Evolutionary conservation across 2,888 invertebrate species (phyloP).

Genomic region (Escarpia spicata): DNA sequence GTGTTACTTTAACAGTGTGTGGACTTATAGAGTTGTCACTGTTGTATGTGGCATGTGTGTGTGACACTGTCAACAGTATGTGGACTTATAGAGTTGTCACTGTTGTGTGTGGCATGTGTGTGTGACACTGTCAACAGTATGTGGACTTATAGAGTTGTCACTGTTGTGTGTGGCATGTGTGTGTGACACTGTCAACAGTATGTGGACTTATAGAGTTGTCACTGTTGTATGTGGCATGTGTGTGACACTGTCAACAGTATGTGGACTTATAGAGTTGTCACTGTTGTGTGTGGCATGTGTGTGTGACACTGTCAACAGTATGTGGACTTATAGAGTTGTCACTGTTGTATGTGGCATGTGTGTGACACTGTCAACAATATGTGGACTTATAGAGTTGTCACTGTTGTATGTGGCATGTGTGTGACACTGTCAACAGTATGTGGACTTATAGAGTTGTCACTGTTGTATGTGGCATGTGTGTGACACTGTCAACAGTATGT

Average conservation of each 20-base stretch:
- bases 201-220: background rate
- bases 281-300: background rate
- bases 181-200: background rate
- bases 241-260: background rate
- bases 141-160: background rate
- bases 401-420: background rate
- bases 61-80: no score
- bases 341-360: background rate
- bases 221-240: background rate
- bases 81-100: no score
- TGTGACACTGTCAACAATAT: background rate
- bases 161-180: background rate
- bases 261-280: no score
- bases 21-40: no score
- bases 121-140: background rate
- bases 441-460: background rate
- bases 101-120: conserved; percentile 3
- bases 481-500: background rate
- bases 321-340: no score
- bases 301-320: background rate
- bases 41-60: no score
- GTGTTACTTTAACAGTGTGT: background rate
- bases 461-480: background rate
- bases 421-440: background rate
- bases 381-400: no score